A percentile compares a stretch with the other conserved stretches of the same genome.
phyloP scores from a whole-genome alignment of 1,140 invertebrate genomes.

The Penaeus chinensis region DNA sequence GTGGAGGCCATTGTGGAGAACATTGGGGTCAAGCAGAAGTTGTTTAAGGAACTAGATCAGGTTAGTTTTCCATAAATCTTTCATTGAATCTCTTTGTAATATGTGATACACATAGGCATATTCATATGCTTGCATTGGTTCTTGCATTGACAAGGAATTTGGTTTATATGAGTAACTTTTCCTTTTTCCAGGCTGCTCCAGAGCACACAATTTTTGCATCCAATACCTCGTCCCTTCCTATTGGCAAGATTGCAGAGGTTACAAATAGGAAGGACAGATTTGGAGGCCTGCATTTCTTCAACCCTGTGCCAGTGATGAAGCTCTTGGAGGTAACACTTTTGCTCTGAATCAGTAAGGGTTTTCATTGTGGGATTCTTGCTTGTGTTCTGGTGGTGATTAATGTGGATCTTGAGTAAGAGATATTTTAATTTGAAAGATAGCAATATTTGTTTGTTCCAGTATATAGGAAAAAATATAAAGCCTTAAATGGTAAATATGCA shows the following conservation, averaged over 20 bases:
- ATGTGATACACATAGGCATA: not conserved
- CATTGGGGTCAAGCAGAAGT: slow-evolving; percentile 80
- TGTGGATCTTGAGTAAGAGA: too few relatives aligned
- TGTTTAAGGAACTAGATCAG: slow-evolving; percentile 76
- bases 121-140: slow-evolving; percentile 66
- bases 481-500: too few relatives aligned
- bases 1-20: slow-evolving; percentile 92
- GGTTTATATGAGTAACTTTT: slow-evolving; percentile 37
- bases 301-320: slow-evolving; percentile 93
- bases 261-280: slow-evolving; percentile 74
- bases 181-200: slow-evolving; percentile 73
- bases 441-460: too few relatives aligned
- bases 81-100: too few relatives aligned
- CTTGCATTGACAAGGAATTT: slow-evolving; percentile 43
- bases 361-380: not conserved
- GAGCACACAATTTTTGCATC: slow-evolving; percentile 82
- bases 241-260: slow-evolving; percentile 81
- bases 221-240: slow-evolving; percentile 89
- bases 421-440: too few relatives aligned
- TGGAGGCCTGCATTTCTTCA: slow-evolving; percentile 92
- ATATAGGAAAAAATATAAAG: too few relatives aligned
- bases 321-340: slow-evolving; percentile 77
- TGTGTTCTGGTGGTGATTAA: not conserved
- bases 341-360: not conserved
- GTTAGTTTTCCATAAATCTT: slow-evolving; percentile 15